These are phyloP conservation scores for Anolis carolinensis DNA, from an alignment of 2,113 vertebrate genomes.

Conservation along the genomic window DNA sequence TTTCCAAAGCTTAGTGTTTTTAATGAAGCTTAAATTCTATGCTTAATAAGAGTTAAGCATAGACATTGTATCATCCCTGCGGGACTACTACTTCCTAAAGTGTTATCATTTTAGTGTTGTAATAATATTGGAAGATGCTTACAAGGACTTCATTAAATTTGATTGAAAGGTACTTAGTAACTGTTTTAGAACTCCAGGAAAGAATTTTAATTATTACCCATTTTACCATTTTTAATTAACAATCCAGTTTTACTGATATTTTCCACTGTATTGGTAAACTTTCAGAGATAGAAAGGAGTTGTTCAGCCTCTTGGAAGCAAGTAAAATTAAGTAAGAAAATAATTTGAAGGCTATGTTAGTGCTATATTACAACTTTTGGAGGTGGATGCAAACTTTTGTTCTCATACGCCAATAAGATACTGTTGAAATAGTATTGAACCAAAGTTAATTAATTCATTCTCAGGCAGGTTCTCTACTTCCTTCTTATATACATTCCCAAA, in stretches of 20 bases:
- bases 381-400: constrained; percentile 1
- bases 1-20: not conserved
- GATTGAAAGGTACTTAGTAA: constrained; percentile 12
- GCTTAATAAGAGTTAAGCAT: not conserved
- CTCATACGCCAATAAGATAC: constrained; percentile 5
- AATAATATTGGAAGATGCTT: constrained; percentile 32
- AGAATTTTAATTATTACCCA: constrained; percentile 14
- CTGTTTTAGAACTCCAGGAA: not conserved
- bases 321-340: not conserved
- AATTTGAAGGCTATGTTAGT: not conserved
- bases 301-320: not conserved
- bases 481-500: not conserved
- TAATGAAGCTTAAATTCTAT: constrained; percentile 1
- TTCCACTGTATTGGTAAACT: not conserved
- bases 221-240: constrained; percentile 31
- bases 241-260: constrained; percentile 9
- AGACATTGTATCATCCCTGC: not conserved
- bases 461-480: not conserved
- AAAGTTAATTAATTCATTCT: constrained; percentile 31
- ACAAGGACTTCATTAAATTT: constrained; percentile 26
- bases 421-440: constrained; percentile 33
- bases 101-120: constrained; percentile 18
- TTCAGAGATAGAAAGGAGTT: not conserved
- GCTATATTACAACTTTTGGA: not conserved
- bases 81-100: not conserved